A percentile compares a stretch with the other conserved stretches of the same genome.
Conservation (phyloP, 2,113 vertebrate genomes). For the Lutjanus erythropterus region DNA sequence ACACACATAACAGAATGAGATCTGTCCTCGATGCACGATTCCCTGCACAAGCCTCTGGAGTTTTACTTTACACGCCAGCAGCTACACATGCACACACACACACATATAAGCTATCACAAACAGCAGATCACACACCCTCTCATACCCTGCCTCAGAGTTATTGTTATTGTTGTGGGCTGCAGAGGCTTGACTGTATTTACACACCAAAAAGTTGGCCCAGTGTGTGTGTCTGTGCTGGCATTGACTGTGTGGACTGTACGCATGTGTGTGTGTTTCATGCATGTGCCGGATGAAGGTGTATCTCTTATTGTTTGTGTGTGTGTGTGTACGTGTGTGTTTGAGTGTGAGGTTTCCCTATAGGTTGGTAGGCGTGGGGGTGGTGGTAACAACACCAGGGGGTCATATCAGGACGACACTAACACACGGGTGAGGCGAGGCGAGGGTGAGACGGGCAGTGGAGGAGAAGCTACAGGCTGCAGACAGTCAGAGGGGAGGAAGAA, state of each 20-base stretch:
- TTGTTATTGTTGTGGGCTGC: conserved; percentile 26
- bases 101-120: conserved; percentile 29
- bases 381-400: conserved; percentile 69
- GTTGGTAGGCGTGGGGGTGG: conserved; percentile 32
- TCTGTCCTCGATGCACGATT: conserved; percentile 42
- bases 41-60: conserved; percentile 45
- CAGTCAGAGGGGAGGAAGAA: conserved; percentile 31
- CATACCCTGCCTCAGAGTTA: conserved; percentile 34
- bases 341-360: conserved; percentile 52
- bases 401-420: conserved; percentile 80
- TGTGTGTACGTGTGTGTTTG: conserved; percentile 64
- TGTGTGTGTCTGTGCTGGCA: conserved; percentile 46
- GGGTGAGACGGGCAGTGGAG: conserved; percentile 35
- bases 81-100: conserved; percentile 47
- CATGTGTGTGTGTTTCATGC: conserved; percentile 53
- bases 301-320: conserved; percentile 12
- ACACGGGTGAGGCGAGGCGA: conserved; percentile 57
- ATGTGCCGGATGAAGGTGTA: conserved; percentile 23
- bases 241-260: conserved; percentile 45
- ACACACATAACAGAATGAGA: conserved; percentile 43
- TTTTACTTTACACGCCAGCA: conserved; percentile 28
- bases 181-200: not conserved
- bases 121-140: conserved; percentile 50
- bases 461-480: conserved; percentile 64
- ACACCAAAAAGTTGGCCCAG: conserved; percentile 14